These are phyloP conservation scores for Sapajus apella DNA, from an alignment of 2,113 vertebrate genomes.

Conservation along the genomic window DNA sequence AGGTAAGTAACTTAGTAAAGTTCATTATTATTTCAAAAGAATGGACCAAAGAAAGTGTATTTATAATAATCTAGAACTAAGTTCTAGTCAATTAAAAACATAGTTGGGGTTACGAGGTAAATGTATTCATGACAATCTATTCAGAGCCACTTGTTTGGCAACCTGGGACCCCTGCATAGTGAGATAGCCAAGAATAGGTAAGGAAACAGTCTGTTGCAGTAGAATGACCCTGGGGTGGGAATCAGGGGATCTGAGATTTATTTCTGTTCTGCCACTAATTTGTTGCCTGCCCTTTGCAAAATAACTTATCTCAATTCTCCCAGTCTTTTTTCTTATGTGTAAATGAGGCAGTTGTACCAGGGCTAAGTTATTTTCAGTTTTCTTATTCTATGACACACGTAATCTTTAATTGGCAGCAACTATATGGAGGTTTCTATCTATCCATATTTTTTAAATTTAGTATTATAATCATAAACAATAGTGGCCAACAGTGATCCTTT, in stretches of 20 bases:
- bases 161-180: too few species aligned
- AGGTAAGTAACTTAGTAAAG: neutral
- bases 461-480: neutral
- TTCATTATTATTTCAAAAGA: neutral
- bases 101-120: neutral
- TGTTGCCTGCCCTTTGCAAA: neutral
- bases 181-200: neutral
- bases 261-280: constrained; percentile 11
- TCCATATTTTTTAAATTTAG: neutral
- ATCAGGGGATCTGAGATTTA: neutral
- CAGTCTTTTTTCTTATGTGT: neutral
- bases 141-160: neutral
- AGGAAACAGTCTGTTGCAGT: neutral
- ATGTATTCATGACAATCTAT: neutral
- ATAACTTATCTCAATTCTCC: constrained; percentile 6
- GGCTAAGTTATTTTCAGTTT: neutral
- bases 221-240: neutral
- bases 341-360: neutral
- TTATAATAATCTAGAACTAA: neutral
- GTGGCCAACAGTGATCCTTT: neutral
- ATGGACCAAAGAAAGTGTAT: neutral
- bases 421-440: neutral
- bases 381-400: neutral
- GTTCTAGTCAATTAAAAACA: neutral
- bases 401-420: constrained; percentile 37